These are phyloP conservation scores for Himalopsyche japonica DNA, from an alignment of 2,888 invertebrate species.

Conservation along the genomic window DNA sequence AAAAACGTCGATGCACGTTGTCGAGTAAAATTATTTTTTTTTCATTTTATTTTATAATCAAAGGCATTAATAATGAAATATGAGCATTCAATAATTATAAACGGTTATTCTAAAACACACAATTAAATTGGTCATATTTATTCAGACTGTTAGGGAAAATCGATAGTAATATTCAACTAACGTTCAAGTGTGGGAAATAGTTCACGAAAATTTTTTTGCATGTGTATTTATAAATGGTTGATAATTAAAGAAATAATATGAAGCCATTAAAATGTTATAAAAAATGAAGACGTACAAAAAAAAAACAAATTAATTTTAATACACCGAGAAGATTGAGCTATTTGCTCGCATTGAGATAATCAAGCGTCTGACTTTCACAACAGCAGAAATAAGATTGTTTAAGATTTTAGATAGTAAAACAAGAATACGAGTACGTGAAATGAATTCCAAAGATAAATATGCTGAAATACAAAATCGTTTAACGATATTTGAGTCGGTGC, in stretches of 20 bases:
- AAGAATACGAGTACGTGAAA: background rate
- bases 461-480: no score
- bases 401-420: background rate
- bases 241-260: background rate
- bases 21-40: no score
- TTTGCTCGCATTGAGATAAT: constrained; percentile 18
- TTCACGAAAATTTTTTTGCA: background rate
- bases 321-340: constrained; percentile 20
- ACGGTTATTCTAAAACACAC: no score
- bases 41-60: no score
- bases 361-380: constrained; percentile 16
- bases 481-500: no score
- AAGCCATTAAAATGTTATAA: background rate
- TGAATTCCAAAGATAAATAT: no score
- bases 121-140: no score
- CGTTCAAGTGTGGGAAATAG: background rate
- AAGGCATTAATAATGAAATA: no score
- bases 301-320: background rate
- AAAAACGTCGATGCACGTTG: no score
- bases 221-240: background rate
- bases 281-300: background rate
- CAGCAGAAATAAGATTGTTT: constrained; percentile 4
- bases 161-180: no score
- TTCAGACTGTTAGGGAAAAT: no score
- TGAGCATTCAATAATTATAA: no score